Evolutionary conservation across 2,797 vertebrate species (phyloP).

Genomic region (Falco cherrug): DNA sequence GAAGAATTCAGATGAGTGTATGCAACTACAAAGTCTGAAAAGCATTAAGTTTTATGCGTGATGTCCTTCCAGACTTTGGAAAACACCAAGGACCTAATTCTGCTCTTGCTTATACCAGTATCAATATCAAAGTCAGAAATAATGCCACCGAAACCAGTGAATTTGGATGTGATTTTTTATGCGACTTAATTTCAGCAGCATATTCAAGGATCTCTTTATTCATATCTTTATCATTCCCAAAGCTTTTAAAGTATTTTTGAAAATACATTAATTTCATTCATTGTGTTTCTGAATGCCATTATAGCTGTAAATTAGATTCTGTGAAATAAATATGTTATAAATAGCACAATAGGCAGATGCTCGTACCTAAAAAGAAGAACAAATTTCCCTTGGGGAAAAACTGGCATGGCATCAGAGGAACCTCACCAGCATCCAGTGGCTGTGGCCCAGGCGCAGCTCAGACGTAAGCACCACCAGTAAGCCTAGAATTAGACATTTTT

Average conservation of each 20-base stretch:
- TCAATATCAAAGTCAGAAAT: not conserved
- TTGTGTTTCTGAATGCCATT: not conserved
- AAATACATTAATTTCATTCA: not conserved
- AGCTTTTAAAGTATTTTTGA: not conserved
- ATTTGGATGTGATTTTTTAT: not conserved
- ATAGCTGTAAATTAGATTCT: not conserved
- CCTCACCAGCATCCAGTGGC: not conserved
- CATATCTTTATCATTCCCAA: not conserved
- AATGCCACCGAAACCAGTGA: not conserved
- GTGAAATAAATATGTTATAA: not conserved
- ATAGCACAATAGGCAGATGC: not conserved
- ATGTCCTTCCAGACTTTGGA: constrained; percentile 57
- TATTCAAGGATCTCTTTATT: not conserved
- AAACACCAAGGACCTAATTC: not conserved
- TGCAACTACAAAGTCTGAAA: constrained; percentile 17
- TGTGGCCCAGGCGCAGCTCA: not conserved
- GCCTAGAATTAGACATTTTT: not conserved
- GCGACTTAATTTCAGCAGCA: not conserved
- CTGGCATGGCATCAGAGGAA: not conserved
- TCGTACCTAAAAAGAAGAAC: not conserved
- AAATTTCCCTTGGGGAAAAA: not conserved
- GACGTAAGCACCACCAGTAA: not conserved
- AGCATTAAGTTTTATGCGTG: constrained; percentile 34
- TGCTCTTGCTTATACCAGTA: not conserved
- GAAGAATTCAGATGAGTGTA: constrained; percentile 29